A percentile compares a stretch with the other conserved stretches of the same genome.
phyloP scores from a whole-genome alignment of 1,140 invertebrate species.

The Leptinotarsa defecta region DNA sequence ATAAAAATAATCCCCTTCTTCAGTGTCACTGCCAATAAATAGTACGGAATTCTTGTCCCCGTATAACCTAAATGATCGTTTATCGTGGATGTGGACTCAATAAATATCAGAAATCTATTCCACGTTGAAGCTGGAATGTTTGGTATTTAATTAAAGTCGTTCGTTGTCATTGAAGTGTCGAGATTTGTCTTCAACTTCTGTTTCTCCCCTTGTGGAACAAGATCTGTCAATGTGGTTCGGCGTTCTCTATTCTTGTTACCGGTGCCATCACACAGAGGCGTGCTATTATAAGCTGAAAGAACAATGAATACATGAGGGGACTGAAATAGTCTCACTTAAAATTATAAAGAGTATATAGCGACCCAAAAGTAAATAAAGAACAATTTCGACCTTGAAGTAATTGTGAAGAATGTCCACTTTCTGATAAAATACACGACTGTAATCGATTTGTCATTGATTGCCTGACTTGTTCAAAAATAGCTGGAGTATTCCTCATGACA shows the following conservation, averaged over 20 bases:
- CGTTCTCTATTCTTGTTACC: slow-evolving; percentile 12
- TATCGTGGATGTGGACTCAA: slow-evolving; percentile 21
- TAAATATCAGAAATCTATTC: slow-evolving; percentile 28
- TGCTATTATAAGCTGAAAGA: not conserved
- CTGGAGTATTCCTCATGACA: no score
- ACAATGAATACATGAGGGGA: no score
- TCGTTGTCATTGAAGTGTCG: slow-evolving; percentile 41
- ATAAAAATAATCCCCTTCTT: slow-evolving; percentile 8
- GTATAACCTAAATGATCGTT: slow-evolving; percentile 18
- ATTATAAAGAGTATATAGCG: no score
- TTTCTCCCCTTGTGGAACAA: slow-evolving; percentile 30
- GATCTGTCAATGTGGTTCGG: slow-evolving; percentile 33
- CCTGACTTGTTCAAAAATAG: no score
- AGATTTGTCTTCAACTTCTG: slow-evolving; percentile 43
- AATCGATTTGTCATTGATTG: no score
- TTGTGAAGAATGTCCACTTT: no score
- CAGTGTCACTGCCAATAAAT: slow-evolving; percentile 12
- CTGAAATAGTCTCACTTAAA: no score
- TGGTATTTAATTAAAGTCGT: slow-evolving; percentile 47
- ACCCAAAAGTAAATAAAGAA: no score
- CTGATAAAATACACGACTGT: no score
- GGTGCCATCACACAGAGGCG: not conserved
- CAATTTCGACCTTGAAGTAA: no score
- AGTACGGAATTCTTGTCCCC: slow-evolving; percentile 11
- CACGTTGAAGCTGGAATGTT: slow-evolving; percentile 36